A percentile compares a stretch with the other conserved stretches of the same genome.
These are phyloP conservation scores for Amphiprion ocellaris DNA, from an alignment of 2,113 vertebrate genomes.

Conservation along the genomic window DNA sequence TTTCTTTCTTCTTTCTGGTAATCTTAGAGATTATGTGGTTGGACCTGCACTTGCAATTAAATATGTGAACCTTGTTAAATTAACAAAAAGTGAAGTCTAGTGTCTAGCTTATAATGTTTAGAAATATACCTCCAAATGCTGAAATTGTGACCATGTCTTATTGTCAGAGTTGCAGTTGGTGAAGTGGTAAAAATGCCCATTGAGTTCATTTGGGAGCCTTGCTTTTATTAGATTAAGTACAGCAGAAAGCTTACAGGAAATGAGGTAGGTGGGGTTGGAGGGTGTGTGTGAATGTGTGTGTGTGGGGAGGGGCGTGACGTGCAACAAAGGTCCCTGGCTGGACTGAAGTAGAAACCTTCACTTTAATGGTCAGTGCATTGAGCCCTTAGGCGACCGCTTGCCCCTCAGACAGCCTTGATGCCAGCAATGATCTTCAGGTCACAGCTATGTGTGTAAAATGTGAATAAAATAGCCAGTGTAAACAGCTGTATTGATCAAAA, in stretches of 20 bases:
- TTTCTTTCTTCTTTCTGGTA: neutral
- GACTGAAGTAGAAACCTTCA: neutral
- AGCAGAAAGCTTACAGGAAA: conserved; percentile 40
- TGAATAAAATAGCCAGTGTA: conserved; percentile 11
- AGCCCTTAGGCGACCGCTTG: neutral
- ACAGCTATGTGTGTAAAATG: neutral
- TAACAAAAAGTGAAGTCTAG: too few species aligned
- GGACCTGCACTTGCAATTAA: neutral
- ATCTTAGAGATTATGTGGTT: neutral
- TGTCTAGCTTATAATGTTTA: neutral
- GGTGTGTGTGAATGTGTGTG: neutral
- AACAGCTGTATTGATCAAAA: conserved; percentile 21
- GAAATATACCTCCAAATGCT: neutral
- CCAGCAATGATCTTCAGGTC: neutral
- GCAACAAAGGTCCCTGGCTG: neutral
- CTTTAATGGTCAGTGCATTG: neutral
- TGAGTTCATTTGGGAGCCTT: conserved; percentile 11
- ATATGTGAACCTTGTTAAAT: neutral
- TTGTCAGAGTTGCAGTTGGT: neutral
- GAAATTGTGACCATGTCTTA: neutral
- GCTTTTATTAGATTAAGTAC: conserved; percentile 37
- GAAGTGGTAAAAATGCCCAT: conserved; percentile 3
- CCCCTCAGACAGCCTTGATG: neutral
- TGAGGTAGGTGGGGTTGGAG: conserved; percentile 10
- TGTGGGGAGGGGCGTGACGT: neutral